Conservation (phyloP, 2,888 invertebrate genomes). For the Rotaria sp. region DNA sequence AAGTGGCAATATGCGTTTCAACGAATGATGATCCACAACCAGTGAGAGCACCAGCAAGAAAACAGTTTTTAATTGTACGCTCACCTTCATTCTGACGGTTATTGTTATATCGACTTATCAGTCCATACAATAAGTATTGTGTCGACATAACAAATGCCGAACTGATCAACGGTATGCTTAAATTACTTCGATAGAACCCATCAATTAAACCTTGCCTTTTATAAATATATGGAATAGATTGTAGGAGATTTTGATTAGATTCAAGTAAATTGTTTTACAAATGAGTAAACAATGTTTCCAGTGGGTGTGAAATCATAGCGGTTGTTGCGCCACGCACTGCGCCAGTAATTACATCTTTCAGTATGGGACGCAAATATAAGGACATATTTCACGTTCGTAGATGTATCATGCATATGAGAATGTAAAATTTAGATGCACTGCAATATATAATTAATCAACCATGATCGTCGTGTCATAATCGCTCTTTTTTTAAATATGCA, state of each 20-base stretch:
- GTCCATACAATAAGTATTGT: background rate
- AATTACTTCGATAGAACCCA: background rate
- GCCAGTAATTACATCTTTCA: background rate
- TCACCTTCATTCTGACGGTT: background rate
- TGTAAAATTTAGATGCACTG: too few relatives aligned
- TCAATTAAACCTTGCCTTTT: background rate
- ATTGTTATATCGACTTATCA: background rate
- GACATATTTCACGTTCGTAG: too few relatives aligned
- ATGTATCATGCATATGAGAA: too few relatives aligned
- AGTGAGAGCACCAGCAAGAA: constrained; percentile 42
- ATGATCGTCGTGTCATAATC: too few relatives aligned
- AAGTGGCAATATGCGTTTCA: constrained; percentile 44
- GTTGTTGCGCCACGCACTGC: background rate
- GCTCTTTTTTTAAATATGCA: too few relatives aligned
- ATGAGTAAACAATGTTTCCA: background rate
- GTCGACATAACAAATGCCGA: background rate
- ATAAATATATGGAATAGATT: background rate
- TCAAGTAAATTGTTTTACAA: background rate
- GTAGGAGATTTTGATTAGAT: background rate
- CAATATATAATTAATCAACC: too few relatives aligned
- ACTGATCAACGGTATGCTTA: background rate
- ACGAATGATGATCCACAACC: constrained; percentile 42
- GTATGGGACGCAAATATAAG: too few relatives aligned
- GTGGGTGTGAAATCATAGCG: background rate
- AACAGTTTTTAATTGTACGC: background rate